Conservation (phyloP, 1,140 invertebrate species). For the Octopus sinensis region DNA sequence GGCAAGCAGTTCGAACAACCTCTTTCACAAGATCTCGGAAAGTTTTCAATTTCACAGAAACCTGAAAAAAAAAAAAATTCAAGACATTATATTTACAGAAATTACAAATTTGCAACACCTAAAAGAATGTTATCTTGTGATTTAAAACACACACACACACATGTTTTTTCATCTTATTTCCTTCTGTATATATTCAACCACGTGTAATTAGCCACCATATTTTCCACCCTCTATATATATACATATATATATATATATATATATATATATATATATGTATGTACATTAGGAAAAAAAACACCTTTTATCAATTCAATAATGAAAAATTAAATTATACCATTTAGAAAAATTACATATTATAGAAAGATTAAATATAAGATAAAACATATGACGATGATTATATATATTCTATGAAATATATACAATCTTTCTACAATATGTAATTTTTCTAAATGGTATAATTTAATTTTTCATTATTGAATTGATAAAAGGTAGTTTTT, state of each 20-base stretch:
- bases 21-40: slow-evolving; percentile 66
- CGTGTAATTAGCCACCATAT: not conserved
- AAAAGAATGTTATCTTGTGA: not conserved
- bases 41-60: slow-evolving; percentile 61
- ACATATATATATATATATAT: not conserved
- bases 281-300: too few species aligned
- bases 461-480: too few species aligned
- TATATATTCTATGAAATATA: too few species aligned
- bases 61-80: slow-evolving; percentile 52
- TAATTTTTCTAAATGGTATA: too few species aligned
- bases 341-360: too few species aligned
- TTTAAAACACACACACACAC: not conserved
- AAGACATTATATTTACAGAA: not conserved
- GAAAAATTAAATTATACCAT: too few species aligned
- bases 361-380: too few species aligned
- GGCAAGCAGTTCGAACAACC: slow-evolving; percentile 69
- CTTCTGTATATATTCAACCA: not conserved
- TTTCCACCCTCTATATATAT: not conserved
- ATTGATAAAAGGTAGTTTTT: too few species aligned
- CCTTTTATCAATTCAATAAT: too few species aligned
- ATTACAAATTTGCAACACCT: not conserved
- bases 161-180: not conserved
- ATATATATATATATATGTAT: not conserved
- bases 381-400: too few species aligned
- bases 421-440: too few species aligned